Conservation (phyloP, 2,797 vertebrate species). For the Pterois miles region DNA sequence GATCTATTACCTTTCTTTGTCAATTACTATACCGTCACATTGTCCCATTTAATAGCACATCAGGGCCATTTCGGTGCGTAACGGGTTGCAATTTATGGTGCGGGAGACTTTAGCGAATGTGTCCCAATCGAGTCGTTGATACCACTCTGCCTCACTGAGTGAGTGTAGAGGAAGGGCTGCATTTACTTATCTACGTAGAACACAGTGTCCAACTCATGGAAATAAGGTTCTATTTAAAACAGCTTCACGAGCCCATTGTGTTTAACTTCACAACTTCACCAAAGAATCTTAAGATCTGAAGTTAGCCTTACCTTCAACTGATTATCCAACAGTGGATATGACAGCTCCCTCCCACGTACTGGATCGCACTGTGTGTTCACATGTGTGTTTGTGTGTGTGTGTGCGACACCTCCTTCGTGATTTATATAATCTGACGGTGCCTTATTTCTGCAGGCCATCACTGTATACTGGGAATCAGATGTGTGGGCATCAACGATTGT, state of each 20-base stretch:
- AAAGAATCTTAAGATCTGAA: constrained; percentile 36
- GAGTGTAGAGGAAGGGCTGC: background rate
- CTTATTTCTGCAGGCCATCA: constrained; percentile 63
- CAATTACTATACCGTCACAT: constrained; percentile 38
- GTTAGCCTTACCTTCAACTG: constrained; percentile 45
- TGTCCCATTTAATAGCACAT: constrained; percentile 41
- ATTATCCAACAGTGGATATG: constrained; percentile 56
- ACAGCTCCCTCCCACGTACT: constrained; percentile 65
- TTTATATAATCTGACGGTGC: constrained; percentile 70
- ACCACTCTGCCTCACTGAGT: constrained; percentile 10
- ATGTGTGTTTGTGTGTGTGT: constrained; percentile 11
- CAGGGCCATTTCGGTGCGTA: constrained; percentile 19
- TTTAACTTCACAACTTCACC: constrained; percentile 41
- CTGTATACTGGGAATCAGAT: constrained; percentile 62
- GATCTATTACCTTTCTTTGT: constrained; percentile 28
- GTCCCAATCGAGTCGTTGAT: constrained; percentile 24
- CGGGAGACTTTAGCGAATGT: constrained; percentile 12
- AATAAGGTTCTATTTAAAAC: constrained; percentile 22
- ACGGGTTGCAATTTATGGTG: constrained; percentile 38
- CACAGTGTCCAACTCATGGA: constrained; percentile 6
- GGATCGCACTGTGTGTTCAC: constrained; percentile 18
- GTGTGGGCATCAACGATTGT: constrained; percentile 65
- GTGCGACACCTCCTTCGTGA: constrained; percentile 56
- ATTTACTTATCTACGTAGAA: constrained; percentile 4
- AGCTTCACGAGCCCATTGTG: constrained; percentile 15